Evolutionary conservation across 2,113 vertebrate species (phyloP), one percentile per base, ranked within the genome.

Genomic region (Tiliqua scincoides): DNA sequence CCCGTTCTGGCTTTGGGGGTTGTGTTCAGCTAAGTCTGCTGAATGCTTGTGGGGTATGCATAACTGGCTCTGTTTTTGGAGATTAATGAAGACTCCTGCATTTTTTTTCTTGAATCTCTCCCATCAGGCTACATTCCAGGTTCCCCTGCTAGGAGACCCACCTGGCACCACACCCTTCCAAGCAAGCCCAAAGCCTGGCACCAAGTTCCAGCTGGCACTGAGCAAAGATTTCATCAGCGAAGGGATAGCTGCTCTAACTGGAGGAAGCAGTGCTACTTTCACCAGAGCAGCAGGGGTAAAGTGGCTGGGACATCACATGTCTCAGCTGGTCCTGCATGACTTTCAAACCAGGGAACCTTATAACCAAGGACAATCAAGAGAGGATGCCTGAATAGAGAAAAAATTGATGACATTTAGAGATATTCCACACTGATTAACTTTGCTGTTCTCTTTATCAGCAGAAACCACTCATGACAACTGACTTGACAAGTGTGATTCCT

Each of bases 51-150:
- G 43, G 43, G 43, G 43, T 48, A 48, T 48, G 43, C 43, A 48
- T 48, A 8, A 8, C 52, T 72, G 20, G 59, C 15, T 30, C 35
- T 74, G 27, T 23, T 30, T 77, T 21, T 30, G 43, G 35, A 15
- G 37, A 18, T 86, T 79, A 79, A 62, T 27, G 18, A 37, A 57
- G 40, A 40, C 52, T 83, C 48, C 21, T 85, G 43, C 52, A 30
- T 85, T 85, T 78, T 85, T 78, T 11, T 25, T n/a, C 48, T 68
- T 83, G 73, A 30, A 52, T 72, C 35, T 72, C 35, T 59, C 43
- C 21, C 68, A 79, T 35, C 77, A 86, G 76, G 76, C 68, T 35
- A 32, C 37, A 63, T 79, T 80, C 37, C 37, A 62, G 25, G 15
- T 62, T 62, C 40, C 76, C 62, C 30, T 73, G 43, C 67, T 67